Conservation (phyloP, 1,140 invertebrate genomes). For the Stegodyphus dumicola region DNA sequence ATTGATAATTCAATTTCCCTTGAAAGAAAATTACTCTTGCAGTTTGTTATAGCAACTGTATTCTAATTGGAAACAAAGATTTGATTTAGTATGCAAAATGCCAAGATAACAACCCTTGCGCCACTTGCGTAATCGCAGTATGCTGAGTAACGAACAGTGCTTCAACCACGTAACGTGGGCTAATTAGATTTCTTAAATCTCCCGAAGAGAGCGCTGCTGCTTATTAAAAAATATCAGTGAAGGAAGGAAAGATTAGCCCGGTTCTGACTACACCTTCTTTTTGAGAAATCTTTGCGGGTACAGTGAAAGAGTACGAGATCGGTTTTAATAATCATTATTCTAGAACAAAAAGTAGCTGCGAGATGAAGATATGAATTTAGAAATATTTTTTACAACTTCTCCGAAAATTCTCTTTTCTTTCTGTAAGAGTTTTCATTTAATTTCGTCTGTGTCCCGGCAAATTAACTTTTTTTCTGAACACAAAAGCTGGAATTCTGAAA, state of each 20-base stretch:
- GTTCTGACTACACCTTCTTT: not conserved
- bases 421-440: not conserved
- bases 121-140: not conserved
- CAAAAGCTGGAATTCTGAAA: not conserved
- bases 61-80: constrained; percentile 1
- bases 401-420: not conserved
- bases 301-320: not conserved
- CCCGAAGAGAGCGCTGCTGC: not conserved
- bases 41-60: not conserved
- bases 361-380: not conserved
- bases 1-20: constrained; percentile 1
- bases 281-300: not conserved
- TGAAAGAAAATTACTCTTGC: not conserved
- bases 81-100: constrained; percentile 1
- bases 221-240: not conserved
- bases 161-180: not conserved
- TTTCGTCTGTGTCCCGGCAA: not conserved
- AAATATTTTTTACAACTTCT: not conserved
- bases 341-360: not conserved
- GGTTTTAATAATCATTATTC: not conserved
- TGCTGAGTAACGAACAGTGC: not conserved
- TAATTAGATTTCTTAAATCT: not conserved
- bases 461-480: not conserved
- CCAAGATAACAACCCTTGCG: not conserved
- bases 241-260: not conserved